Conservation (phyloP, 30 jellyfish, hydroid and myxozoan genomes). For the Aurelia sp. region DNA sequence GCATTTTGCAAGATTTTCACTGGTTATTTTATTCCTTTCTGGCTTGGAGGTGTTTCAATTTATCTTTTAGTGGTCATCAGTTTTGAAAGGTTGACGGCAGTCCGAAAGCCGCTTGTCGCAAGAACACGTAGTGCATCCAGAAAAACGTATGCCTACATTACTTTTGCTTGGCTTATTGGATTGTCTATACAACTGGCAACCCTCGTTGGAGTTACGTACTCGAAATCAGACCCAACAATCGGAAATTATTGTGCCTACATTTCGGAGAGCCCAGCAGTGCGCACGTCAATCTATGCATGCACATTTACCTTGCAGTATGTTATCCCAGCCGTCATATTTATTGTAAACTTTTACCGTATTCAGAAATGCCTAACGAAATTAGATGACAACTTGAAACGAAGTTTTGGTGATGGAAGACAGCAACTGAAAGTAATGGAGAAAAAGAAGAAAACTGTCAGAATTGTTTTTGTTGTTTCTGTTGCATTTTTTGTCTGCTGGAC, state of each 20-base stretch:
- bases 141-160: not conserved
- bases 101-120: conserved; percentile 57
- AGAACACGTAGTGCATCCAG: not conserved
- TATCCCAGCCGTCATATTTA: conserved; percentile 61
- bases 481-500: conserved; percentile 89
- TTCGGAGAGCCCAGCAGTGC: conserved; percentile 15
- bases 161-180: conserved; percentile 39
- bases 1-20: conserved; percentile 67
- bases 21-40: conserved; percentile 73
- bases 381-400: conserved; percentile 16
- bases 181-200: conserved; percentile 72
- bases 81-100: conserved; percentile 78
- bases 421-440: conserved; percentile 7
- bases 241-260: conserved; percentile 67
- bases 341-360: conserved; percentile 52
- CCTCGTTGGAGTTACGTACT: conserved; percentile 41
- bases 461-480: conserved; percentile 29
- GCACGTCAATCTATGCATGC: conserved; percentile 19
- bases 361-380: conserved; percentile 22
- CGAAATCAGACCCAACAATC: conserved; percentile 13
- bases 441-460: conserved; percentile 59
- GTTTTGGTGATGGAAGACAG: conserved; percentile 28
- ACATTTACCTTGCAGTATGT: conserved; percentile 47
- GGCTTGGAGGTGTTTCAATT: conserved; percentile 77
- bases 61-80: conserved; percentile 74